Base-by-base conservation (phyloP, 2,113 vertebrate genomes). In the Opisthocomus hoazin region DNA sequence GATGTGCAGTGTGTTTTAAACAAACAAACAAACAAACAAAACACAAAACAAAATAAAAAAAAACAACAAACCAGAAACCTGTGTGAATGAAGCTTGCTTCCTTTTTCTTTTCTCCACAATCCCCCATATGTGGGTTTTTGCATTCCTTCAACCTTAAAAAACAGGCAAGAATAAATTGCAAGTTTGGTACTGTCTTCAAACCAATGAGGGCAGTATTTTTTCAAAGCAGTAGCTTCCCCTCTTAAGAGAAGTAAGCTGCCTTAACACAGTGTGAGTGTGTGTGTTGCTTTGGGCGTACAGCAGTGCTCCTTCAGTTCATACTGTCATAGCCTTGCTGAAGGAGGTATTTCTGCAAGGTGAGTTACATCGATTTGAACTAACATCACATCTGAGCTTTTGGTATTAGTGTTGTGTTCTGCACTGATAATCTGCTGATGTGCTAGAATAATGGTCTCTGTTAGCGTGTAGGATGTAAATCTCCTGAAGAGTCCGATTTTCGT, bases 61-160 rank as follows among this genome's bases (percentile, higher is more conserved):
- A n/a, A n/a, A n/a, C n/a, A n/a, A n/a, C n/a, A n/a, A n/a, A n/a
- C n/a, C n/a, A n/a, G n/a, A n/a, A n/a, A n/a, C n/a, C 89, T 95
- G 91, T 97, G 96, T 95, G 84, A 90, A 63, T 19, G 15, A 82
- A 93, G 92, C 95, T 97, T 96, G 90, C 96, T 97, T 96, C 39
- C 27, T 84, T 75, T 51, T 68, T 36, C 29, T 50, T 65, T 57
- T 54, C 36, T 48, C 30, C 60, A 10, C 12, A n/a, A 64, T 56
- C 56, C 51, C 36, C 21, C 27, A 15, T n/a, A 16, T 70, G 19
- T 51, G 61, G 58, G 15, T 68, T 66, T 58, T 36, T 87, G 15
- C 15, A 54, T 92, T 88, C 48, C 26, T 74, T 92, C 57, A 65
- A 76, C 23, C 36, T 84, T 41, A 70, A 45, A 88, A 79, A 36